Conservation (phyloP, 2,113 vertebrate genomes). For the Vulpes lagopus region DNA sequence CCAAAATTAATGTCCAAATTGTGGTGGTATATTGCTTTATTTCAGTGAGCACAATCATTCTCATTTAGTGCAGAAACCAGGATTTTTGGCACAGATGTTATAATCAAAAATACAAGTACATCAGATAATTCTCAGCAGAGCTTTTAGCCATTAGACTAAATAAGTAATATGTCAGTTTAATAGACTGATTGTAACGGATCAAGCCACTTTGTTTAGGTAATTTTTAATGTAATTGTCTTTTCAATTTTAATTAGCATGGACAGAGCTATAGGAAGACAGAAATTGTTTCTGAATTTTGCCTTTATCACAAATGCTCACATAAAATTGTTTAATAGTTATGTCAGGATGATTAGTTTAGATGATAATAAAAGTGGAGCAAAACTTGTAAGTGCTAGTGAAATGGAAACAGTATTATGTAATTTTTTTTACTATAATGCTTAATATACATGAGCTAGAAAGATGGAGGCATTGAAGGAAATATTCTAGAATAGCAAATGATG, state of each 20-base stretch:
- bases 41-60: background rate
- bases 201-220: background rate
- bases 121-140: background rate
- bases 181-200: background rate
- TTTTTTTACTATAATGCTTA: background rate
- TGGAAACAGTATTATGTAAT: background rate
- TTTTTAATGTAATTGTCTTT: slow-evolving; percentile 41
- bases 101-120: background rate
- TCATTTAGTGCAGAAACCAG: background rate
- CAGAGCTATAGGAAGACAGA: background rate
- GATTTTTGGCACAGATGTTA: background rate
- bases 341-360: slow-evolving; percentile 16
- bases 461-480: background rate
- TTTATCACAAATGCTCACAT: background rate
- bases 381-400: background rate
- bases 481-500: background rate
- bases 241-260: slow-evolving; percentile 28
- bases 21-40: background rate
- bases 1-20: background rate
- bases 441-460: background rate
- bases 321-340: slow-evolving; percentile 20
- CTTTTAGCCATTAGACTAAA: background rate
- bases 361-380: background rate
- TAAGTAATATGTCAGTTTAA: background rate
- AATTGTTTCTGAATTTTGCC: background rate